A percentile compares a stretch with the other conserved stretches of the same genome.
Evolutionary conservation across 92 coral and sea anemone genomes (phyloP).

Genomic region (Parazoanthus atlanticus): DNA sequence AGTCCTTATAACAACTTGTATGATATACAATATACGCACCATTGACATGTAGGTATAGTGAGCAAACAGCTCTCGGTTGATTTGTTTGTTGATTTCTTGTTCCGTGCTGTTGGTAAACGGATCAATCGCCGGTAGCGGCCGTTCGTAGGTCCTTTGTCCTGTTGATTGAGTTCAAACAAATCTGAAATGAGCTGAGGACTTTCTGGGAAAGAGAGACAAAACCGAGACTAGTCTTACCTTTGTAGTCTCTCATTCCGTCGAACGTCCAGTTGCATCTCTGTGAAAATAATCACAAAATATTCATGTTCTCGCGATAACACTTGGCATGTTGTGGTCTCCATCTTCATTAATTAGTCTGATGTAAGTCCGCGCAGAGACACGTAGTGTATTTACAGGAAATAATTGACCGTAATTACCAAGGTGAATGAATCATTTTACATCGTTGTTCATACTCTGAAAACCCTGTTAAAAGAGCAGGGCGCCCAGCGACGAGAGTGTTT

Average conservation of each 20-base stretch:
- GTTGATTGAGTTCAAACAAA: background rate
- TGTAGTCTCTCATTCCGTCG: background rate
- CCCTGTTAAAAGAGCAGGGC: no score
- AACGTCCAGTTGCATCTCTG: background rate
- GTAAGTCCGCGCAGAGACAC: no score
- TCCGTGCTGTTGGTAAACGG: constrained; percentile 30
- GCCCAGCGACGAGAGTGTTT: no score
- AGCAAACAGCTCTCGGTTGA: constrained; percentile 84
- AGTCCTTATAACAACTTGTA: background rate
- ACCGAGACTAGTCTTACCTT: background rate
- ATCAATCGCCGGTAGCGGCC: constrained; percentile 6
- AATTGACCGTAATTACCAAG: no score
- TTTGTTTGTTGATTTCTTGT: constrained; percentile 76
- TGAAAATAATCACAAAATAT: background rate
- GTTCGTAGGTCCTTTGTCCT: constrained; percentile 6
- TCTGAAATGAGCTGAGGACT: background rate
- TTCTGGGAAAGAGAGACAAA: background rate
- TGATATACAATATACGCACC: constrained; percentile 52
- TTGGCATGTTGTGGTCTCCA: no score
- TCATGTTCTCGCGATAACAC: background rate
- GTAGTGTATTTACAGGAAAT: no score
- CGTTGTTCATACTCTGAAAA: no score
- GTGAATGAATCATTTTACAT: no score
- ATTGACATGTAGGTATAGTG: constrained; percentile 89
- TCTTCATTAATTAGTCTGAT: no score